Evolutionary conservation across 1,140 invertebrate species (phyloP), one percentile per base, ranked within the genome.

Genomic region (Ceratoteleas bidentatus): DNA sequence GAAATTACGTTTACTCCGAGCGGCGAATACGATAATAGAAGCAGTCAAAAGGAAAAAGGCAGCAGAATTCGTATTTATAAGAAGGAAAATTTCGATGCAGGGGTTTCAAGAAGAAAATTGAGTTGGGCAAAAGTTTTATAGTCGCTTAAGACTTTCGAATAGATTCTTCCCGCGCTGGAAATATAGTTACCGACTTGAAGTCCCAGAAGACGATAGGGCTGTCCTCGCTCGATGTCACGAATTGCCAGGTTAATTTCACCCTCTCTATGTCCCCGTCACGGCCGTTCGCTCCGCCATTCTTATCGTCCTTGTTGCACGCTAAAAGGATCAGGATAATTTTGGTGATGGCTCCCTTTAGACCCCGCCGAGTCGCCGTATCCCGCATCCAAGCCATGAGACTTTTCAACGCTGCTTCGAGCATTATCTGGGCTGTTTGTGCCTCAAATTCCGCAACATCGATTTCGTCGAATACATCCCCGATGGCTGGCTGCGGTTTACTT

Each of bases 381-480:
- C 85, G 93, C 90, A 94, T 94, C 95, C 95, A 96, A 10, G 88
- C 91, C 90, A 95, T 94, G 75, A 94, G 92, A 57, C 92, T 92
- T 62, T 92, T 93, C 87, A 95, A 94, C n/a, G 91, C 88, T 0
- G 89, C 90, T 45, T 92, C 90, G 84, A 95, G 94, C 77, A 93
- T 94, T 80, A 93, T 90, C 87, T 95, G 93, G 0, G 90, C 91
- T 40, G 93, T 88, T 52, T 93, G 94, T n/a, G 94, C 83, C n/a
- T 93, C 92, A 85, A 93, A 91, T 74, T 96, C 94, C 0, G 94
- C 90, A 76, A 93, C 92, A 79, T 95, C 92, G 52, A 95, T 91
- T 84, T 94, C 94, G 58, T 94, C 93, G 6, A 92, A 93, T 40
- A 96, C 91, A 86, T 96, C 94, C 95, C 95, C 96, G 14, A 96